Evolutionary conservation across 2,797 vertebrate species (phyloP), one percentile per base, ranked within the genome.

Genomic region (Geotrypetes seraphini): DNA sequence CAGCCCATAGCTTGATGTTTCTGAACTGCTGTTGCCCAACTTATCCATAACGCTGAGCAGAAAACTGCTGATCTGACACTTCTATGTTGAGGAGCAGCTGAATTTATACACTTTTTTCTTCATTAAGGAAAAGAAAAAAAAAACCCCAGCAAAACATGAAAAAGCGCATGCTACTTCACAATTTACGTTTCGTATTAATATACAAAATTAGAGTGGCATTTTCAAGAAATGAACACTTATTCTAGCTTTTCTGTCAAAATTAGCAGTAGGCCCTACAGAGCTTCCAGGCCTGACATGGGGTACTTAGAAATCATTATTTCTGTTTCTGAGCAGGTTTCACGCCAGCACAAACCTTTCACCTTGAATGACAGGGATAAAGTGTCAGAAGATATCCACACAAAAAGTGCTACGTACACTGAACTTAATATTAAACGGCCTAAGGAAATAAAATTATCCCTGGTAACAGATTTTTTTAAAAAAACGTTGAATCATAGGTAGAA

Each of bases 171-270:
- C 30, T 17, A 25, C 31, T 36, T 28, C 7, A 33, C 22, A 47
- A 19, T 47, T 5, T 18, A n/a, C 10, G 28, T 42, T 47, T 33
- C 32, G 11, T 18, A 40, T 19, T 33, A 48, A 22, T 5, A 17
- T 36, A 57, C 50, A 53, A 66, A 63, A 68, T 53, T 21, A 42
- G 18, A 47, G 20, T 42, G 50, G 53, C 39, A 39, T 39, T 40
- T 56, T 32, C 33, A 19, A 71, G 27, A 47, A 56, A 50, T 13
- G 16, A 37, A 50, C 9, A 30, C 22, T 63, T 55, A 35, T 39
- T 66, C 28, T 46, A 36, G 39, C 41, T 36, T 56, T 59, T 43
- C 25, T 43, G 7, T 54, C 48, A 54, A 43, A 63, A 61, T 59
- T 47, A 63, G 33, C 38, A 31, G 40, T 16, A 28, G n/a, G n/a